Conservation (phyloP, 2,888 invertebrate species). For the Desoria tigrina region DNA sequence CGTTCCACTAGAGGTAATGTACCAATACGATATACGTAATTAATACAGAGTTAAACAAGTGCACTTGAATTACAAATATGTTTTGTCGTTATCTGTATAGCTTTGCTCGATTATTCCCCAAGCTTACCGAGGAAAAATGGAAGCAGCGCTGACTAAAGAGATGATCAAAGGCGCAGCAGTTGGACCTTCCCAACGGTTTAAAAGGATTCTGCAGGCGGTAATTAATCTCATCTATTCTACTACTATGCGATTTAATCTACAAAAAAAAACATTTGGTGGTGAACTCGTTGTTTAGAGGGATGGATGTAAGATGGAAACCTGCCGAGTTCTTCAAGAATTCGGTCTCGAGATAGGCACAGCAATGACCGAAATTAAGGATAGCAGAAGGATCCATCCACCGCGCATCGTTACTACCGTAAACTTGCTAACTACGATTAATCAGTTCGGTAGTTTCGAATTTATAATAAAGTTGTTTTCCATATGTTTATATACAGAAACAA, state of each 20-base stretch:
- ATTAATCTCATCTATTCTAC: no score
- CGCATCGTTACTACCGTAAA: conserved; percentile 63
- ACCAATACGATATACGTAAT: no score
- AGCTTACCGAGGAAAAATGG: conserved; percentile 65
- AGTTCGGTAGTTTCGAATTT: no score
- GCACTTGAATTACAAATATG: no score
- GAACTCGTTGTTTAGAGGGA: no score
- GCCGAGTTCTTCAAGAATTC: conserved; percentile 62
- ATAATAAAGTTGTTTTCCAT: no score
- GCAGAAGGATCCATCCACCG: conserved; percentile 62
- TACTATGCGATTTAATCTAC: no score
- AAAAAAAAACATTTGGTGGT: no score
- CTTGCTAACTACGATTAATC: no score
- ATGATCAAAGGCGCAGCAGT: conserved; percentile 67
- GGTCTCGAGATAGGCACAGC: conserved; percentile 61
- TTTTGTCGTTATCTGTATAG: no score
- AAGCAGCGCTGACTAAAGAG: conserved; percentile 65
- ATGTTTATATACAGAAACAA: no score
- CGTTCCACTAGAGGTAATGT: conserved; percentile 63
- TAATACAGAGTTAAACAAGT: neutral
- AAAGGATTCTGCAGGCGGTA: no score
- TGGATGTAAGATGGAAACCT: conserved; percentile 23
- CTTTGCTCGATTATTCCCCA: conserved; percentile 65
- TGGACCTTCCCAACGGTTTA: conserved; percentile 63
- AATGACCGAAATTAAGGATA: conserved; percentile 61